A percentile compares a stretch with the other conserved stretches of the same genome.
Evolutionary conservation across 2,888 invertebrate genomes (phyloP).

Genomic region (Bellardia pandia): DNA sequence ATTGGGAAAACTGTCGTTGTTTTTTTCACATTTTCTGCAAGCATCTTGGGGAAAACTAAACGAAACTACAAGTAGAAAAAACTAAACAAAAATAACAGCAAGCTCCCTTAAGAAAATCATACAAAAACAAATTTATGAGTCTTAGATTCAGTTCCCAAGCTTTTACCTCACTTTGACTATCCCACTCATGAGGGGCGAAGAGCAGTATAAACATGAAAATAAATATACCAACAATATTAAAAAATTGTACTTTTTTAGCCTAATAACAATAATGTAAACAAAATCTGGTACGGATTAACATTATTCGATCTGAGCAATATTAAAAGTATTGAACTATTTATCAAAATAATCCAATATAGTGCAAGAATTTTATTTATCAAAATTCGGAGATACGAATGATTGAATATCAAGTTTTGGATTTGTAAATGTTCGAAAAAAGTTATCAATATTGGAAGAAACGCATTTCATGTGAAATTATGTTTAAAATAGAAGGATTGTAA

Average conservation of each 20-base stretch:
- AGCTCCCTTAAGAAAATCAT: constrained; percentile 57
- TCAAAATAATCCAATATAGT: too few species aligned
- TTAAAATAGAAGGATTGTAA: too few species aligned
- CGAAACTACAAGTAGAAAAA: constrained; percentile 29
- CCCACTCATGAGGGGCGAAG: background rate
- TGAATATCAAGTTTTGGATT: too few species aligned
- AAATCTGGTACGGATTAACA: too few species aligned
- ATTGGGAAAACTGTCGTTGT: constrained; percentile 60
- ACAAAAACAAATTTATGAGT: constrained; percentile 30
- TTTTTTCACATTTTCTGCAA: constrained; percentile 71
- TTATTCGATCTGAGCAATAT: too few species aligned
- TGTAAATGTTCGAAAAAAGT: too few species aligned
- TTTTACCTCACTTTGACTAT: constrained; percentile 19
- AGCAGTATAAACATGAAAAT: background rate
- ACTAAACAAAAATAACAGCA: constrained; percentile 58
- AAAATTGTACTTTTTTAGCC: background rate
- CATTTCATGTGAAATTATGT: too few species aligned
- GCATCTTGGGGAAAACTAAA: constrained; percentile 73
- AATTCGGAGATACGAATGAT: too few species aligned
- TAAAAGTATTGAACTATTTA: too few species aligned
- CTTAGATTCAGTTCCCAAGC: background rate
- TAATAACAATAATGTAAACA: too few species aligned
- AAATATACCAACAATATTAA: background rate
- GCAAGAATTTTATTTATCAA: too few species aligned
- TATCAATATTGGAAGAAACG: too few species aligned